These are phyloP conservation scores for Eremobia ochroleuca DNA, from an alignment of 2,888 invertebrate species.

Conservation along the genomic window DNA sequence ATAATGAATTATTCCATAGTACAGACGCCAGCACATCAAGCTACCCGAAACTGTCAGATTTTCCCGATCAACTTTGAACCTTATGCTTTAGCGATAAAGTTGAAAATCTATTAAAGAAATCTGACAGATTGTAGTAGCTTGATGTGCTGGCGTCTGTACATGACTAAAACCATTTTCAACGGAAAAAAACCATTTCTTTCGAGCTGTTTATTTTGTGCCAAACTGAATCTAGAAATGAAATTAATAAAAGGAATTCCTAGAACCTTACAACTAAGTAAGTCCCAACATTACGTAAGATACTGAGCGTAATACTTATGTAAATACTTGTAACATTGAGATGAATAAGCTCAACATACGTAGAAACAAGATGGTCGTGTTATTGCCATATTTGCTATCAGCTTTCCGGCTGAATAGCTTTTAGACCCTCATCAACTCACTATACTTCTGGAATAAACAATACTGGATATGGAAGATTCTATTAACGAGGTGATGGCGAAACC, in stretches of 20 bases:
- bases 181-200: neutral
- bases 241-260: neutral
- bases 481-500: neutral
- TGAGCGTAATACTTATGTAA: constrained; percentile 23
- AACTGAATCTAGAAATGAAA: constrained; percentile 14
- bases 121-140: too few species aligned
- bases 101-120: too few species aligned
- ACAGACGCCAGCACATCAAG: too few species aligned
- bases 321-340: constrained; percentile 40
- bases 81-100: too few species aligned
- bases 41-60: too few species aligned
- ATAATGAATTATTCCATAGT: neutral
- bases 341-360: constrained; percentile 53
- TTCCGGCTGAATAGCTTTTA: constrained; percentile 74
- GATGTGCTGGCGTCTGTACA: too few species aligned
- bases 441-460: constrained; percentile 28
- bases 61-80: too few species aligned
- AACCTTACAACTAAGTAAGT: neutral
- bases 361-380: constrained; percentile 68
- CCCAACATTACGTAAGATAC: constrained; percentile 9
- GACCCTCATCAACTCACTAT: constrained; percentile 74
- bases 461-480: constrained; percentile 48
- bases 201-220: neutral
- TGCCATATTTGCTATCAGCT: constrained; percentile 77
- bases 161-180: neutral